phyloP scores from a whole-genome alignment of 2,113 vertebrate genomes.

The Pollimyrus isidori region DNA sequence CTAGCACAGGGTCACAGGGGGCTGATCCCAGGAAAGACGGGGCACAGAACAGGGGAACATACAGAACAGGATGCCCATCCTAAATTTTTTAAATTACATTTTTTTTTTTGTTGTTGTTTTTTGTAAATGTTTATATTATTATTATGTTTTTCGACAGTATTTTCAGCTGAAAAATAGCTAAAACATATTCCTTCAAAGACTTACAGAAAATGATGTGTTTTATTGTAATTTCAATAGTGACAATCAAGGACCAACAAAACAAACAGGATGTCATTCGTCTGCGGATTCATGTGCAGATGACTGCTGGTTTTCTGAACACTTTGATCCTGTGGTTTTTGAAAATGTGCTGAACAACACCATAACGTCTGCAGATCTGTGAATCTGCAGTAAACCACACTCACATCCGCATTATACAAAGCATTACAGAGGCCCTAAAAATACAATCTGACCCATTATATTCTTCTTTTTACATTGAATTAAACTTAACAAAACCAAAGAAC shows the following conservation, averaged over 20 bases:
- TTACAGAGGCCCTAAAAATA: neutral
- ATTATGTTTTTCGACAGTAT: neutral
- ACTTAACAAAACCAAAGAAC: neutral
- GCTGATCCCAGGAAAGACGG: neutral
- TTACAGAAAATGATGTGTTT: neutral
- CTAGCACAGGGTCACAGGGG: neutral
- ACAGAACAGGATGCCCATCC: neutral
- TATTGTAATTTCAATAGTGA: neutral
- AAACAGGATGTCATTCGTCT: neutral
- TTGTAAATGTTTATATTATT: neutral
- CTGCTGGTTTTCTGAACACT: neutral
- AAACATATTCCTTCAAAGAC: neutral
- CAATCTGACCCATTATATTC: neutral
- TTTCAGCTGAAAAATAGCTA: neutral
- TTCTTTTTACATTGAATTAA: neutral
- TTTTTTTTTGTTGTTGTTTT: neutral
- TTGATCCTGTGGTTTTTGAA: slow-evolving; percentile 5
- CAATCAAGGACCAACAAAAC: neutral
- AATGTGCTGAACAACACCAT: neutral
- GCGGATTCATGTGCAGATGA: neutral
- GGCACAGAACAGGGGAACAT: neutral
- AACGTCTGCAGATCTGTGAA: neutral
- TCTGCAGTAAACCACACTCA: neutral
- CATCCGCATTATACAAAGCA: neutral
- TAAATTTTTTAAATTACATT: neutral